These are phyloP conservation scores for Diacarnus erythraeanus DNA, from an alignment of 37 sponge, comb jelly and placozoan genomes.

Conservation along the genomic window DNA sequence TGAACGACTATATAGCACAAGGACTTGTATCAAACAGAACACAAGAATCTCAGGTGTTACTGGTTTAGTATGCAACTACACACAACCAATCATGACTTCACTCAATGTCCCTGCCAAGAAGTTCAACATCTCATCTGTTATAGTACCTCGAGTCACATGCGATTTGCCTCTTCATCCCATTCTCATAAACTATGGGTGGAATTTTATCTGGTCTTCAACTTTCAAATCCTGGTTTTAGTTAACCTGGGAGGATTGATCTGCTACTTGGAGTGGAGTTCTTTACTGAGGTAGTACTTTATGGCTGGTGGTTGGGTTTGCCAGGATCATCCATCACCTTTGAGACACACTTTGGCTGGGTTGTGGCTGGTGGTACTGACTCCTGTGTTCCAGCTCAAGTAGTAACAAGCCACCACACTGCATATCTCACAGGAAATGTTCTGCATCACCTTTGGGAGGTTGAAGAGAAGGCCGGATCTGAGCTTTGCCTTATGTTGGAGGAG, in stretches of 20 bases:
- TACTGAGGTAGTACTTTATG: conserved; percentile 22
- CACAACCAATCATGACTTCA: background rate
- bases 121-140: conserved; percentile 24
- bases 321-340: no score
- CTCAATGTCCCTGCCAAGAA: background rate
- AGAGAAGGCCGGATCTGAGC: no score
- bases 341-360: conserved; percentile 49
- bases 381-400: no score
- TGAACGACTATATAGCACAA: background rate
- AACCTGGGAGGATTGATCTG: conserved; percentile 33
- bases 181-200: conserved; percentile 9
- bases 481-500: no score
- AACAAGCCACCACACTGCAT: conserved; percentile 16
- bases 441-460: no score
- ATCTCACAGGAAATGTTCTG: conserved; percentile 7
- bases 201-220: background rate
- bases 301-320: conserved; percentile 34
- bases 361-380: conserved; percentile 14
- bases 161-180: conserved; percentile 26
- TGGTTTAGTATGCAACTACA: background rate
- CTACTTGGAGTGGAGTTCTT: conserved; percentile 24
- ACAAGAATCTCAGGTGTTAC: no score
- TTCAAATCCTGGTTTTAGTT: conserved; percentile 26
- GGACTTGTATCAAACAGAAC: background rate
- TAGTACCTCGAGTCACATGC: conserved; percentile 37